Evolutionary conservation across 1,140 invertebrate genomes (phyloP), one percentile per base, ranked within the genome.

Genomic region (Venustaconcha ellipsiformis): DNA sequence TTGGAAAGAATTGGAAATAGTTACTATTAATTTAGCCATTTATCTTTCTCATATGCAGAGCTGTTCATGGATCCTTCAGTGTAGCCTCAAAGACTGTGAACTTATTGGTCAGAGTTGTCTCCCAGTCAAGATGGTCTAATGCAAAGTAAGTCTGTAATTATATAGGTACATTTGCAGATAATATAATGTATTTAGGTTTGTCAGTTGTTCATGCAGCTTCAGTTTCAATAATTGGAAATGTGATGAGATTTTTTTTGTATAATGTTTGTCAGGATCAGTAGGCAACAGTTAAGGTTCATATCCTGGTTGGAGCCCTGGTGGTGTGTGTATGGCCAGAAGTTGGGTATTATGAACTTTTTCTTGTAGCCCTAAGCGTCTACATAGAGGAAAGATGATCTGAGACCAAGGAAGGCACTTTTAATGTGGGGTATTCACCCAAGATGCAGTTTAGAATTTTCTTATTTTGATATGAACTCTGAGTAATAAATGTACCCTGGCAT

Each of bases 61-160:
- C 78, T 37, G 72, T 81, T 26, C 78, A 82, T 59, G 86, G 86
- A 58, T 87, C 87, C 1, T 87, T 82, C 68, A 80, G 80, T 75
- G 79, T 87, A 64, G 87, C 86, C 37, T 81, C 66, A 57, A 84
- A 80, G 65, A 88, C 87, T 56, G 82, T 88, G 30, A 74, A 82
- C 20, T 66, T 88, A 14, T 58, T 88, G 65, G 74, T 81, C 11
- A 78, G 83, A 67, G 81, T 88, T 13, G 83, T 88, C 30, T 78
- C 86, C 48, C 82, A 86, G 65, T 81, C 77, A 68, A 87, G 86
- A 86, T 87, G 86, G 86, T 71, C 69, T 26, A 85, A 79, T 80
- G 85, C 86, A 71, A 83, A 80, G 87, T 88, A 80, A 86, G 76
- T 79, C 57, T 15, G 15, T 66, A 8, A 57, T 18, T 71, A 48